Evolutionary conservation across 2,888 invertebrate species (phyloP).

Genomic region (Zygogramma bicolorata): DNA sequence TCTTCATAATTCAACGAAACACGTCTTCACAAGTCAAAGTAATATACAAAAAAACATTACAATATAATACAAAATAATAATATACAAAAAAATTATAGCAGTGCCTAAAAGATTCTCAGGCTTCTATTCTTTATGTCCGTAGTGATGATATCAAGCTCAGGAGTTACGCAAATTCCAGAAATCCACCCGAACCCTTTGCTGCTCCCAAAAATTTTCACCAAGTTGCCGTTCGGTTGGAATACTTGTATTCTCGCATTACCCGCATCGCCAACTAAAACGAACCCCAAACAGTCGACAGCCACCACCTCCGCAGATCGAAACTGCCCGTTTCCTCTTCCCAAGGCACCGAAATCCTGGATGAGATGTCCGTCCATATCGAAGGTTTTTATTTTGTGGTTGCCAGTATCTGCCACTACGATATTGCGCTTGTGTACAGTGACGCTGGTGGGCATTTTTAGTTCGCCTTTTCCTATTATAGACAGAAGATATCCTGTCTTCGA

Average conservation of each 20-base stretch:
- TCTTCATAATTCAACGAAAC: too few relatives aligned
- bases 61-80: too few relatives aligned
- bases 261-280: conserved; percentile 83
- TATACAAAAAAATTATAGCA: too few relatives aligned
- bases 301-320: conserved; percentile 82
- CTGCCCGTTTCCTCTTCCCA: conserved; percentile 77
- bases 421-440: conserved; percentile 72
- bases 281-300: conserved; percentile 78
- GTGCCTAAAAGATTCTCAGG: conserved; percentile 64
- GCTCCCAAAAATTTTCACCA: conserved; percentile 76
- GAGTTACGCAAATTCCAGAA: conserved; percentile 74
- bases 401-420: conserved; percentile 76
- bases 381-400: conserved; percentile 73
- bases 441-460: conserved; percentile 79
- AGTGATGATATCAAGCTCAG: conserved; percentile 73
- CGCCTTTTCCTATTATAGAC: conserved; percentile 56
- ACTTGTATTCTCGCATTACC: conserved; percentile 81
- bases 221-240: conserved; percentile 78
- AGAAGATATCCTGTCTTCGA: conserved; percentile 39
- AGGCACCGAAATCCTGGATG: conserved; percentile 75
- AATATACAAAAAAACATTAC: too few relatives aligned
- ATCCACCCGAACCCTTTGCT: conserved; percentile 75
- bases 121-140: conserved; percentile 73
- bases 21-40: too few relatives aligned
- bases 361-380: conserved; percentile 71